Base-by-base conservation (phyloP, 2,888 invertebrate genomes). In the Poecilus cupreus region DNA sequence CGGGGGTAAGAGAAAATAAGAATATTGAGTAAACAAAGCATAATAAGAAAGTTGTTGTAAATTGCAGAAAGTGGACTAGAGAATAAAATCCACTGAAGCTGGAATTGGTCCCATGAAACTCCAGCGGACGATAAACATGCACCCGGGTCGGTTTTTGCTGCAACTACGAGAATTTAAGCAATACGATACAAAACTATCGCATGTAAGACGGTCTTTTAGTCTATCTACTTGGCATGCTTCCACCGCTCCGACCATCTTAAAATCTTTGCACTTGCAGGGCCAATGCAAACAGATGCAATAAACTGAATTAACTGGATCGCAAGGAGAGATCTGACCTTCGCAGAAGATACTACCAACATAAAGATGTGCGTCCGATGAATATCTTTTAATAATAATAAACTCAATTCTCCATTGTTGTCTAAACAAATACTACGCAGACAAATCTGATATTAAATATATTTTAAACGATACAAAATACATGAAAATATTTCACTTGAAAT, bases 41-140 rank as follows among this genome's bases (percentile, higher is more conserved):
- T 46, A 72, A 76, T 37, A 76, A 51, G 76, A 54, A 76, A 76
- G 76, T 76, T 54, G 16, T 76, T 76, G 51, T 57, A 57, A 51
- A 76, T 79, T 46, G 79, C 78, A 60, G 24, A 18, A 43, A 60
- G 32, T 68, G 49, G 79, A 49, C 68, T 68, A 32, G 13, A 26
- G 79, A 46, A 79, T 79, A 79, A 79, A 79, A 46, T 79, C 68
- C 79, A 26, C 24, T 79, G 10, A 13, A 24, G 51, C 22, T 24
- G 5, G 72, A 80, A 80, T 80, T 80, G 80, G 80, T 80, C 80
- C 80, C 80, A 80, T 80, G 80, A 80, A 80, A 80, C 72, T 46
- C 37, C 39, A 64, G 77, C 60, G 46, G 46, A 49, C 57, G 80
- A 80, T 80, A 80, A 80, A 80, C 80, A 70, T 80, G 72, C 43